Evolutionary conservation across 2,113 vertebrate genomes (phyloP).

Genomic region (Speoplatyrhinus poulsoni): DNA sequence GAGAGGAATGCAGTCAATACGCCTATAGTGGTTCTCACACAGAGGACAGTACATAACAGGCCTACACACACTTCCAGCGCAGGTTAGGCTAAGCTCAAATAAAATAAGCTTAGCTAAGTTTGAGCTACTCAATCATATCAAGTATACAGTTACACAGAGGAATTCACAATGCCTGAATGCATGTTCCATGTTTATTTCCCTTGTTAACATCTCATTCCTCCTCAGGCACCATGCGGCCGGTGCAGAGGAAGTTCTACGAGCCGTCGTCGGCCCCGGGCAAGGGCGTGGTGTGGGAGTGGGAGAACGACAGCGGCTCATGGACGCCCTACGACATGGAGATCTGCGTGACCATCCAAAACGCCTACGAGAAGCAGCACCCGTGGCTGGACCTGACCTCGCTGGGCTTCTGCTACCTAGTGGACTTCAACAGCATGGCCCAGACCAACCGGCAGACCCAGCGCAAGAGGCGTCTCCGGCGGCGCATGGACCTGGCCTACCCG

Average conservation of each 20-base stretch:
- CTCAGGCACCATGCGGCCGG: conserved; percentile 92
- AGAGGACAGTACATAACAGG: too few relatives aligned
- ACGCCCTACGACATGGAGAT: conserved; percentile 97
- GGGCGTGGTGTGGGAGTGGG: conserved; percentile 98
- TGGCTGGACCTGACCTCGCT: conserved; percentile 96
- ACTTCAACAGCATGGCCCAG: conserved; percentile 96
- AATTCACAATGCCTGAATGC: neutral
- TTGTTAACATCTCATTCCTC: conserved; percentile 13
- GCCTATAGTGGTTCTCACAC: too few relatives aligned
- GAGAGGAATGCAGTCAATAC: neutral
- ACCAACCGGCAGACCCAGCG: conserved; percentile 94
- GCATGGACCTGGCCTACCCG: conserved; percentile 95
- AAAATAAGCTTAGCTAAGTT: too few relatives aligned
- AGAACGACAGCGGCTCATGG: conserved; percentile 91
- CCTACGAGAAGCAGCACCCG: conserved; percentile 98
- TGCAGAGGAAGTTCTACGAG: conserved; percentile 94
- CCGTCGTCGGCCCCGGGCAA: conserved; percentile 94
- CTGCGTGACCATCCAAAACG: conserved; percentile 96
- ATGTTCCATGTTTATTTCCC: too few relatives aligned
- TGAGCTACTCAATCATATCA: too few relatives aligned
- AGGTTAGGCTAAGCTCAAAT: too few relatives aligned
- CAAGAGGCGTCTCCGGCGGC: conserved; percentile 87
- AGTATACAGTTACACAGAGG: too few relatives aligned
- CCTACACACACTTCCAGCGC: too few relatives aligned
- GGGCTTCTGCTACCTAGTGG: conserved; percentile 95